phyloP scores from a whole-genome alignment of 2,888 invertebrate species.

The Globia sparganii region DNA sequence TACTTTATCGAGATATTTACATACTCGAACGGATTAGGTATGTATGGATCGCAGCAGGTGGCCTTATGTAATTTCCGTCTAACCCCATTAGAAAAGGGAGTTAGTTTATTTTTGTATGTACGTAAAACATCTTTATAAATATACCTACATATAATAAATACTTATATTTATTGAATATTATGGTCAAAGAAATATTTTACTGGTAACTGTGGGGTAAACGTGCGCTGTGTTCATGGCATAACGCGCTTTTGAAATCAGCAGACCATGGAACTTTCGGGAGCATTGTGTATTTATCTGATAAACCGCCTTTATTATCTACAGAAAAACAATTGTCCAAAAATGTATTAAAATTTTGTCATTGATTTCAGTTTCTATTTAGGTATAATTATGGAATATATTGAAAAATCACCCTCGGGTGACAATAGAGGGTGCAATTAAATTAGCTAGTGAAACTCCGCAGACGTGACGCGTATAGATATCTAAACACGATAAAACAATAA shows the following conservation, averaged over 20 bases:
- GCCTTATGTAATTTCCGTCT: neutral
- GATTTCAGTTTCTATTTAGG: neutral
- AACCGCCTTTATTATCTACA: neutral
- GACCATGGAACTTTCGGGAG: neutral
- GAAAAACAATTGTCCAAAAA: neutral
- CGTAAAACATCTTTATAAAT: neutral
- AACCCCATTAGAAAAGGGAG: neutral
- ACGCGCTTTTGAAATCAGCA: neutral
- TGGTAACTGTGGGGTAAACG: neutral
- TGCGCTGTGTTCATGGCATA: neutral
- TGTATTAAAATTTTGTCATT: neutral
- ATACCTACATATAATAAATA: neutral
- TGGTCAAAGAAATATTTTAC: neutral
- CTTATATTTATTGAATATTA: neutral
- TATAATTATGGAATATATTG: neutral
- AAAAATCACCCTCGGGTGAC: neutral
- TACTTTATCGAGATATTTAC: neutral
- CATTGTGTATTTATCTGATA: neutral
- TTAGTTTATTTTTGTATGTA: neutral
- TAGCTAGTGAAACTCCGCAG: no score
- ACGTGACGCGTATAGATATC: no score
- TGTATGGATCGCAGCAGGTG: neutral
- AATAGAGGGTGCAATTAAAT: neutral
- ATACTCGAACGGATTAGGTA: neutral
- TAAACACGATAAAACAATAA: no score